Conservation (phyloP, 2,113 vertebrate genomes). For the Paramormyrops kingsleyae region DNA sequence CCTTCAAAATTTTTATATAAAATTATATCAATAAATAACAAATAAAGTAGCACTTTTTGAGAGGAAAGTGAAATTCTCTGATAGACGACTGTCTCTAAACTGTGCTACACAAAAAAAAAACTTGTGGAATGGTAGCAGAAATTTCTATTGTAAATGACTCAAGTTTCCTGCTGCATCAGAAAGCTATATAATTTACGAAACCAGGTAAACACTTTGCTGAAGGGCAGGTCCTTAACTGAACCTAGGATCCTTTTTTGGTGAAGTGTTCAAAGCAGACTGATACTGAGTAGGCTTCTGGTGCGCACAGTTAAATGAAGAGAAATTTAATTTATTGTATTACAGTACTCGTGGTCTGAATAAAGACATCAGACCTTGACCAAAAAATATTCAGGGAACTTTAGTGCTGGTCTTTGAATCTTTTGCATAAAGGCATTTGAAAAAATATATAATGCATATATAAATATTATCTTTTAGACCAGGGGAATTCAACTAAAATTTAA, state of each 20-base stretch:
- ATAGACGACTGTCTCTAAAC: background rate
- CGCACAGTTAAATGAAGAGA: background rate
- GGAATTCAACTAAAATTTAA: too few species aligned
- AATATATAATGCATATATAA: background rate
- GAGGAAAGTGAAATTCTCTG: background rate
- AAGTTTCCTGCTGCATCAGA: background rate
- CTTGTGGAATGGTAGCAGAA: too few species aligned
- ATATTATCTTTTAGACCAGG: too few species aligned
- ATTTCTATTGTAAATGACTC: background rate
- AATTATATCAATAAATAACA: background rate
- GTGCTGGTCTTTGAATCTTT: background rate
- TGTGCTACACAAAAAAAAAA: background rate
- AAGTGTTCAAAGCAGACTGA: background rate
- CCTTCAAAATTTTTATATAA: background rate
- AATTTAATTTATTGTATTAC: background rate
- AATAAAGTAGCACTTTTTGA: background rate
- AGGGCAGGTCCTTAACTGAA: conserved; percentile 8
- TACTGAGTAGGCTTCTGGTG: background rate
- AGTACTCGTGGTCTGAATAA: background rate
- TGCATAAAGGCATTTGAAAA: background rate
- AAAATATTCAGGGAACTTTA: background rate
- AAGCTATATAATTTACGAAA: background rate
- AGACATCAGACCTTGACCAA: background rate
- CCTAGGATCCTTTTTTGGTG: background rate
- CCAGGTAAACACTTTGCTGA: background rate